Base-by-base conservation (phyloP, 2,113 vertebrate species). In the Nannospalax galili region DNA sequence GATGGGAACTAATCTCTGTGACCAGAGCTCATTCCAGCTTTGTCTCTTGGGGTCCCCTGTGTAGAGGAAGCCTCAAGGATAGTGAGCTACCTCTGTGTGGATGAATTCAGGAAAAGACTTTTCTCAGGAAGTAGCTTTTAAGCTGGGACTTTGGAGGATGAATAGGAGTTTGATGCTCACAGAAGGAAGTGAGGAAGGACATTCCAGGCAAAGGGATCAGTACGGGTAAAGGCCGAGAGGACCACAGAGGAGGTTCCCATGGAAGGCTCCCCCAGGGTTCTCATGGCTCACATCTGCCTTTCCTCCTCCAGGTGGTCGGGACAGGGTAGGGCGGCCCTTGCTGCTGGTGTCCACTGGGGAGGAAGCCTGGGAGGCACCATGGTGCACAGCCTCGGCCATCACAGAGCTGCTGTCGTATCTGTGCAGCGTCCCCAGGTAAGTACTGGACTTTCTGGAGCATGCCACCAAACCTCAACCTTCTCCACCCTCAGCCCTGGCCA, bases 351-450 rank as follows among this genome's bases (percentile, higher is more conserved):
- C 98, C 60, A 99, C 98, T 37, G 94, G 98, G 0, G 92, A 99
- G 92, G 98, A 91, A 0, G 97, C 98, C 74, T 99, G 99, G 99
- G 97, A 96, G 32, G 98, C 98, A 0, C 56, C 98, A 0, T 98
- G 98, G 88, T 98, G 99, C 92, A 99, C 99, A 0, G 98, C 98
- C 17, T 77, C 96, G 0, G 99, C 99, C 84, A 97, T 99, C 88
- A 97, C 98, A 0, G 98, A 95, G 45, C 98, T 99, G 88, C 91
- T 99, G 58, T 98, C 99, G 93, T 99, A 98, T 98, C 98, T 99
- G 95, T 97, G 98, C 97, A 98, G 98, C 48, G 97, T 99, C 84
- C 98, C 98, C 97, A 99, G 99, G 99, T 99, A 98, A 96, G 96
- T 20, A 62, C 52, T 69, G 45, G 24, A 52, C 37, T 74, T 16